Base-by-base conservation (phyloP, 2,888 invertebrate species). In the Diadegma fenestrale region DNA sequence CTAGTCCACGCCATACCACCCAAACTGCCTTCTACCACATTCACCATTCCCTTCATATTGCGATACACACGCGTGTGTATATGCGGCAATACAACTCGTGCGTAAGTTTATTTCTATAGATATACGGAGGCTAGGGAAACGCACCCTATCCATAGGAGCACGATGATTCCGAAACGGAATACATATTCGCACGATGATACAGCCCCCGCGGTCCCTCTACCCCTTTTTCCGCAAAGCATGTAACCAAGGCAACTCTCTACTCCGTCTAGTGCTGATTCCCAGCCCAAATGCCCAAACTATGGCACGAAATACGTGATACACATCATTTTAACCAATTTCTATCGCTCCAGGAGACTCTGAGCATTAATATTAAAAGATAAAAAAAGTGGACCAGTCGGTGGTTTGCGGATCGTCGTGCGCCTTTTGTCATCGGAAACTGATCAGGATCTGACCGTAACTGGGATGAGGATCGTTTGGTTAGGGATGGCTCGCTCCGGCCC, bases 171-270 rank as follows among this genome's bases (percentile, higher is more conserved):
- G 58, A 37, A 37, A 69, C 63, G 82, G 79, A 73, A 78, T 68
- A 72, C 64, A 72, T 41, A 80, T 80, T 73, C 73, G 66, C 78
- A 58, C 82, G 75, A 86, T 86, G 87, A 87, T 86, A 87, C 87
- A 80, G 71, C 73, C 79, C 37, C 26, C 61, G 69, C 72, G 48
- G 54, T 75, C 75, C 80, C 17, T 22, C 22, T 8, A 7, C 30
- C 14, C 54, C 26, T 10, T 26, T 61, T 43, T 41, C 6, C 41
- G 41, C 5, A 54, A 51, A 76, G 64, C 63, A 51, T 77, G 85
- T 86, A 80, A 82, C 81, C 82, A 85, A 82, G 82, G 82, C 80
- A 72, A 85, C 81, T 82, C 81, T 79, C 75, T 73, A 43, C 45
- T 69, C 58, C 43, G 22, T 30, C 17, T 26, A 61, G 1, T 26